phyloP scores from a whole-genome alignment of 92 coral and sea anemone genomes.

The Plumapathes pennacea region DNA sequence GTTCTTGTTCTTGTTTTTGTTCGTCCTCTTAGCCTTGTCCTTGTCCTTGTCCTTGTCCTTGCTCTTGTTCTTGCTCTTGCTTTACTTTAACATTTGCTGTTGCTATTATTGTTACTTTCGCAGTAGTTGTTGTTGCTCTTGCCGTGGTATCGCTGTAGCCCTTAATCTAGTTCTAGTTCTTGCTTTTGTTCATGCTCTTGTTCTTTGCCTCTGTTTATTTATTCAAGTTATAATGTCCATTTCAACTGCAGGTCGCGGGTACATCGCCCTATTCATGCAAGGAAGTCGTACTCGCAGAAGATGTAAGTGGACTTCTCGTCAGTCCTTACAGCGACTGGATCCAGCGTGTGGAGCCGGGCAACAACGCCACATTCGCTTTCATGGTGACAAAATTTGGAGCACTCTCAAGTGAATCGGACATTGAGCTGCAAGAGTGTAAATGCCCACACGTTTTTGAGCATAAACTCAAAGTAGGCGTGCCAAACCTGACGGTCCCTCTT shows the following conservation, averaged over 20 bases:
- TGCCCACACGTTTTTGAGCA: constrained; percentile 1
- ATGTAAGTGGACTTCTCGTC: constrained; percentile 55
- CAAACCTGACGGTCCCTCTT: constrained; percentile 10
- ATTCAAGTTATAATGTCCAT: background rate
- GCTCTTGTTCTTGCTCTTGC: background rate
- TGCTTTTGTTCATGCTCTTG: background rate
- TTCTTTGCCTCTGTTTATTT: background rate
- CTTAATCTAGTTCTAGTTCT: no score
- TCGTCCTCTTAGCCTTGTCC: no score
- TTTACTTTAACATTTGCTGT: no score
- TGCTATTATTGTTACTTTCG: no score
- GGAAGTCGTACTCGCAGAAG: constrained; percentile 59
- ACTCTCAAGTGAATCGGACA: constrained; percentile 1
- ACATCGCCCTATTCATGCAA: constrained; percentile 45
- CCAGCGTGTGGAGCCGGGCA: constrained; percentile 50
- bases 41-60: no score
- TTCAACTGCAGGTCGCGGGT: constrained; percentile 32
- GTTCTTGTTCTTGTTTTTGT: no score
- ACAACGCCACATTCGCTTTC: constrained; percentile 23
- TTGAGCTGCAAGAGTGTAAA: constrained; percentile 11
- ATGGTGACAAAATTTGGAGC: constrained; percentile 69
- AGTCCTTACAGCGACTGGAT: constrained; percentile 61
- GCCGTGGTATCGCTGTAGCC: no score
- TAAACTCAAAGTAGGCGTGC: constrained; percentile 7
- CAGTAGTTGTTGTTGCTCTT: no score